Evolutionary conservation across 2,888 invertebrate genomes (phyloP), one percentile per base, ranked within the genome.

Genomic region (Tipula lateralis): DNA sequence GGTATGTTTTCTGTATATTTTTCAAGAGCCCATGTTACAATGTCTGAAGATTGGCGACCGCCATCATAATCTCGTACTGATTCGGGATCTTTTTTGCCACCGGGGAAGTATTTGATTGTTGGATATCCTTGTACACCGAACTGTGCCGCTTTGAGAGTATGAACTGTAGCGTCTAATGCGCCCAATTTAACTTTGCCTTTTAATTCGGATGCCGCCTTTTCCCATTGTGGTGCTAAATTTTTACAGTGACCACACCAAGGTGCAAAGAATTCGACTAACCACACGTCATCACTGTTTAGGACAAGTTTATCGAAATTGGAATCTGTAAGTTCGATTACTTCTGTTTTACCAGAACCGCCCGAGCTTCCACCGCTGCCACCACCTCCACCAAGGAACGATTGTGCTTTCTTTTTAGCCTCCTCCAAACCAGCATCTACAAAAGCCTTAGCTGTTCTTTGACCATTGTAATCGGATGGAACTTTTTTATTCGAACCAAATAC

Each of bases 171-270:
- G 91, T 99, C 99, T 0, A 99, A 89, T 2, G 99, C 98, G 85
- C 99, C 99, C 19, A 99, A 89, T 91, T 99, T 99, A 16, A 95
- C 96, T 92, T 99, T 99, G 88, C 99, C 99, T 91, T 97, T 98
- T 24, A 99, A 93, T 89, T 98, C 95, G 3, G 94, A 92, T 19
- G 99, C 99, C 1, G 99, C 99, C 88, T 95, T 94, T 12, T 96
- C 96, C 99, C 99, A 99, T 86, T 98, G 96, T 0, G 99, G 99
- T 84, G 96, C 99, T 84, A 99, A 91, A 89, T 95, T 97, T 91
- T 99, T 99, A 91, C 98, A 98, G 90, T 98, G 98, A 4, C 98
- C 97, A 90, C 98, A 98, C 96, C 98, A 98, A 0, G 97, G 97
- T 5, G 99, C 99, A 90, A 94, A 99, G 92, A 99, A 99, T 91